Conservation (phyloP, 1,140 invertebrate species). For the Sarcophaga bullata region DNA sequence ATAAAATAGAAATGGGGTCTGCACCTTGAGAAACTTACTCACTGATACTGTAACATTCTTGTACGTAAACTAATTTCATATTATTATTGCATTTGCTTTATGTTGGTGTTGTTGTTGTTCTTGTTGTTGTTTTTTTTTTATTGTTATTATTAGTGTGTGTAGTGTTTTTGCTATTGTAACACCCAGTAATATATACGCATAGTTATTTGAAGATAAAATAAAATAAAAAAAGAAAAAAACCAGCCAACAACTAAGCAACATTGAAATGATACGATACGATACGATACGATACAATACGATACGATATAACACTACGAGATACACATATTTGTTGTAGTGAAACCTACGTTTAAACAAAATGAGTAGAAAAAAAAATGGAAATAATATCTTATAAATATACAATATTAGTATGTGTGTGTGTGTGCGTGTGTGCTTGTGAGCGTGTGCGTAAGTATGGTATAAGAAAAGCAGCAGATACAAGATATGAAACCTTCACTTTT, state of each 20-base stretch:
- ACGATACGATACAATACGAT: no score
- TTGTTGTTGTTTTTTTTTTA: no score
- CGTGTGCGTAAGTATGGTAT: neutral
- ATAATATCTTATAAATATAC: neutral
- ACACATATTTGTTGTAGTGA: neutral
- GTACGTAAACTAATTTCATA: no score
- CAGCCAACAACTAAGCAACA: no score
- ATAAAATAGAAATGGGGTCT: neutral
- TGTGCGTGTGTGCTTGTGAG: neutral
- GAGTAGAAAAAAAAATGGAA: neutral
- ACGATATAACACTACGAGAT: neutral
- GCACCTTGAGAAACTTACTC: neutral
- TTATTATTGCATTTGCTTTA: no score
- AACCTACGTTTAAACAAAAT: neutral
- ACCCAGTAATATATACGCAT: neutral
- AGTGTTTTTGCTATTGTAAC: neutral
- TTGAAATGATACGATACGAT: no score
- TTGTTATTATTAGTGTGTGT: neutral
- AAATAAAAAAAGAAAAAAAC: neutral
- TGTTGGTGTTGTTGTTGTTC: no score
- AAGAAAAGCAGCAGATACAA: neutral
- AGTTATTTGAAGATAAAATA: neutral
- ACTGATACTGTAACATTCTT: no score
- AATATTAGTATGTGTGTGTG: no score
- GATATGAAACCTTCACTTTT: conserved; percentile 16